These are phyloP conservation scores for Athene cunicularia DNA, from an alignment of 2,113 vertebrate species.

Conservation along the genomic window DNA sequence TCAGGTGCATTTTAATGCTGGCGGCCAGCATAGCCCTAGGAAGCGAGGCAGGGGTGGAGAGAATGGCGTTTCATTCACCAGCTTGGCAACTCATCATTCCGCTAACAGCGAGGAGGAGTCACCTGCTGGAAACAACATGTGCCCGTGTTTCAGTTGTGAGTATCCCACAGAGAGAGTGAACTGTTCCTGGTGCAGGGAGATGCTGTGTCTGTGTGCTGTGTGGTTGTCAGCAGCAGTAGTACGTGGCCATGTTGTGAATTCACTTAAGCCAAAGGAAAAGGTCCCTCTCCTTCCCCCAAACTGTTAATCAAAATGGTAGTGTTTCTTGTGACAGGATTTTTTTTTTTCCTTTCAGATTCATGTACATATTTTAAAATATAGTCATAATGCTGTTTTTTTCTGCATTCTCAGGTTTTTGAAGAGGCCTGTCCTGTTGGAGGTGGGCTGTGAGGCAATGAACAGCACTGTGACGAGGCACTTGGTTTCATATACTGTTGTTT, in stretches of 20 bases:
- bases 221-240: background rate
- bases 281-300: background rate
- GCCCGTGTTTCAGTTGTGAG: background rate
- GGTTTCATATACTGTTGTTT: background rate
- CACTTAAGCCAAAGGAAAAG: background rate
- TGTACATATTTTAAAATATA: fast-evolving
- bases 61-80: fast-evolving
- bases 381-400: background rate
- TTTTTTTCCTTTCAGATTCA: background rate
- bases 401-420: background rate
- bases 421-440: background rate
- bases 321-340: background rate
- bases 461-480: background rate
- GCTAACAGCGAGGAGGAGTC: fast-evolving
- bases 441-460: background rate
- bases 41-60: background rate
- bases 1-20: background rate
- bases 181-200: background rate
- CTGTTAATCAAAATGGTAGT: background rate
- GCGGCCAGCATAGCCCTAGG: fast-evolving
- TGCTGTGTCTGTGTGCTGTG: fast-evolving
- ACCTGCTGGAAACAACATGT: background rate
- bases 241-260: background rate
- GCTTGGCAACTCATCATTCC: fast-evolving
- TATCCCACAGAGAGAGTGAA: background rate